A percentile compares a stretch with the other conserved stretches of the same genome.
Evolutionary conservation across 2,113 vertebrate species (phyloP).

Genomic region (Phaethornis superciliosus): DNA sequence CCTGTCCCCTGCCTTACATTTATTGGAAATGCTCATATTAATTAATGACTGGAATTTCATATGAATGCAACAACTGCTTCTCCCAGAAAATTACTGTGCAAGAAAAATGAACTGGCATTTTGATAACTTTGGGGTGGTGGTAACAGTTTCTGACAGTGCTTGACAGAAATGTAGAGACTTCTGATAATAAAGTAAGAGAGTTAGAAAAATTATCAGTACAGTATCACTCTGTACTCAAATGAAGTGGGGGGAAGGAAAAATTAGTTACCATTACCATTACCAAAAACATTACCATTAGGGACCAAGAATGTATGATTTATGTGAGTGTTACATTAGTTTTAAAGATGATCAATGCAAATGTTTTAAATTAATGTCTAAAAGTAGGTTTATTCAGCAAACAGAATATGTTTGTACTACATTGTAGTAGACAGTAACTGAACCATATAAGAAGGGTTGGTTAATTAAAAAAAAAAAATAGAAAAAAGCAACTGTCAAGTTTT

Average conservation of each 20-base stretch:
- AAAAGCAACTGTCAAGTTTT: not conserved
- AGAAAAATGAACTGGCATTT: not conserved
- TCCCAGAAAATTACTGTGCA: not conserved
- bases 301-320: not conserved
- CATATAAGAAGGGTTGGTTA: not conserved
- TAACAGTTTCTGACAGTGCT: not conserved
- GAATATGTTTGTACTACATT: not conserved
- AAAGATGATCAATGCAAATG: not conserved
- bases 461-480: not conserved
- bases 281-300: not conserved
- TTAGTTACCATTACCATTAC: no score
- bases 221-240: not conserved
- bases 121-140: not conserved
- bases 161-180: not conserved
- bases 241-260: not conserved
- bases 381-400: not conserved
- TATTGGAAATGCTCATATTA: not conserved
- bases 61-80: not conserved
- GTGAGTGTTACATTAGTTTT: not conserved
- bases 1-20: not conserved
- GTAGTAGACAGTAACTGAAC: not conserved
- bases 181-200: not conserved
- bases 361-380: not conserved
- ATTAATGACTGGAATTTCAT: not conserved
- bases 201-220: not conserved